Base-by-base conservation (phyloP, 23 tunicate species). In the Botrylloides violaceus region DNA sequence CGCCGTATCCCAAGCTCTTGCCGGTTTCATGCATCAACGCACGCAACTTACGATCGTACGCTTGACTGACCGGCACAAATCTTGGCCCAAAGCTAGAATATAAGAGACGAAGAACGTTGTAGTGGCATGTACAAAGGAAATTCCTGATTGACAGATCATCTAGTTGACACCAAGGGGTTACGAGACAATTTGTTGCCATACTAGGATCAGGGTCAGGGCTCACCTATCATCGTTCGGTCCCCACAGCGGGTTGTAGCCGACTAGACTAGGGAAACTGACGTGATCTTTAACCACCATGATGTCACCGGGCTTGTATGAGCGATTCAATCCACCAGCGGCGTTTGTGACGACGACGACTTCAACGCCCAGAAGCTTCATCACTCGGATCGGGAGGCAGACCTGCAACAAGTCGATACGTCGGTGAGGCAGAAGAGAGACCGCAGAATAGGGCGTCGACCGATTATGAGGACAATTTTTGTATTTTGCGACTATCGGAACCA, bases 291-390 rank as follows among this genome's bases (percentile, higher is more conserved):
- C 71, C 24, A 94, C 19, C 98, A 94, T 94, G 36, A 94, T 81
- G 66, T 94, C 98, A 1, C 98, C 98, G 34, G 86, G 95, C 28
- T 57, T 68, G 59, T 24, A 94, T 1, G 56, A 32, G 31, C 70
- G 43, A 57, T 94, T 86, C 0, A 94, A 35, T 65, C 95, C 98
- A 6, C 98, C 98, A 43, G 98, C 98, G 21, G 98, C 98, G 71
- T 94, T 94, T 32, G 98, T 94, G 37, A 86, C 49, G 9, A 94
- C 58, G 9, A 94, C 63, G 2, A 60, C 65, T 53, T 86, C 79
- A 61, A 86, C 74, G 0, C 98, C 98, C 34, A 94, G 73, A 12
- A 86, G 72, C 73, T 86, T 86, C 89, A 94, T 83, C 0, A 94
- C 98, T 24, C 98, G 84, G 66, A 94, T 34, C 15, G 98, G 98